phyloP scores from a whole-genome alignment of 2,888 invertebrate species.

The Drosophila limbata region DNA sequence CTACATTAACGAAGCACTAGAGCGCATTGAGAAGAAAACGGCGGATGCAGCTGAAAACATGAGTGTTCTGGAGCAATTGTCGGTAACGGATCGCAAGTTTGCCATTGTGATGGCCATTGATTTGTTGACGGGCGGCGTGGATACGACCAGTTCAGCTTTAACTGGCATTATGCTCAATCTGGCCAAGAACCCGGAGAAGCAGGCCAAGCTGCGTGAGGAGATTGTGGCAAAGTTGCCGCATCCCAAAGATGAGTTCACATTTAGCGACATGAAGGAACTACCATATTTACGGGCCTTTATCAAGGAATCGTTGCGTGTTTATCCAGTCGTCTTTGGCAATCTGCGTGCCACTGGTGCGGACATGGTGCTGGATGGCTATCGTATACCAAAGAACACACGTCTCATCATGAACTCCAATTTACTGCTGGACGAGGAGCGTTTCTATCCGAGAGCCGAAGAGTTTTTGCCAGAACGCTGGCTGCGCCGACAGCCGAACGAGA shows the following conservation, averaged over 20 bases:
- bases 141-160: conserved; percentile 85
- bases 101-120: conserved; percentile 89
- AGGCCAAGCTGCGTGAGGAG: conserved; percentile 88
- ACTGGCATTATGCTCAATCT: conserved; percentile 76
- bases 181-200: conserved; percentile 88
- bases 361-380: conserved; percentile 88
- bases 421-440: conserved; percentile 88
- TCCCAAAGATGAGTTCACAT: conserved; percentile 11
- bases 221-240: conserved; percentile 84
- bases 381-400: conserved; percentile 88
- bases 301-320: conserved; percentile 89
- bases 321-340: conserved; percentile 87
- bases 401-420: conserved; percentile 89
- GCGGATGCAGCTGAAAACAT: conserved; percentile 72
- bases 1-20: conserved; percentile 77
- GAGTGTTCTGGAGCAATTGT: conserved; percentile 88
- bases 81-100: conserved; percentile 87
- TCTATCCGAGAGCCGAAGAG: conserved; percentile 87
- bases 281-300: conserved; percentile 90
- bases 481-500: conserved; percentile 65
- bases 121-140: conserved; percentile 89
- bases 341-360: conserved; percentile 86
- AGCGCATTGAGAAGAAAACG: conserved; percentile 71
- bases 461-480: conserved; percentile 92
- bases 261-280: conserved; percentile 85